Base-by-base conservation (phyloP, 2,113 vertebrate species). In the Columba livia region DNA sequence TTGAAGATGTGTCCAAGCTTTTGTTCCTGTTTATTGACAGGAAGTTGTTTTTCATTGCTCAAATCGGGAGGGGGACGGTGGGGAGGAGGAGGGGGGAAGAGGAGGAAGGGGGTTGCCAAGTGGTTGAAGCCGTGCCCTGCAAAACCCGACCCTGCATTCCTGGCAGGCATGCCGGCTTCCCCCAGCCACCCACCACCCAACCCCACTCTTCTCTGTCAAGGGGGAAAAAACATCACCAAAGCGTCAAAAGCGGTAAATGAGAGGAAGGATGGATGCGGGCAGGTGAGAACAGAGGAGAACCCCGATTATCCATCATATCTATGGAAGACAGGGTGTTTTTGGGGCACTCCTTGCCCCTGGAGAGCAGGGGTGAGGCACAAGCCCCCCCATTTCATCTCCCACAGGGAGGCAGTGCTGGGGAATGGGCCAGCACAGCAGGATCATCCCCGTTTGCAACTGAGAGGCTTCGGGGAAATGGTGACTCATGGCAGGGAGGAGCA, bases 1-100 rank as follows among this genome's bases (percentile, higher is more conserved):
- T 98, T 98, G 98, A 98, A 98, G 98, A 97, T 34, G 88, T 20
- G n/a, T 97, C 98, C 98, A 98, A 98, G 94, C 94, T 96, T 98
- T 97, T 97, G 97, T 98, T 98, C 97, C 1, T 94, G 88, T 98
- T 98, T 98, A 98, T 97, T 97, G 98, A 97, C 98, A 98, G 98
- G 97, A 98, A 98, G 98, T 97, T 97, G 97, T 96, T 98, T 97
- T 89, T 91, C 97, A 91, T 96, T 94, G 96, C 89, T 93, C 69
- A 65, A 15, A 96, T 73, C 91, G 36, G 95, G 92, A 78, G 83
- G 78, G 64, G 36, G 90, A 93, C 58, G 38, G 57, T 19, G 71
- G 38, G 53, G 48, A 64, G 93, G 34, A 58, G 88, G 28, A 3
- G 12, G 73, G 83, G 32, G 19, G 81, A 78, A 90, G 28, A 47